A percentile compares a stretch with the other conserved stretches of the same genome.
phyloP scores from a whole-genome alignment of 2,113 vertebrate genomes.

The Empidonax alnorum region DNA sequence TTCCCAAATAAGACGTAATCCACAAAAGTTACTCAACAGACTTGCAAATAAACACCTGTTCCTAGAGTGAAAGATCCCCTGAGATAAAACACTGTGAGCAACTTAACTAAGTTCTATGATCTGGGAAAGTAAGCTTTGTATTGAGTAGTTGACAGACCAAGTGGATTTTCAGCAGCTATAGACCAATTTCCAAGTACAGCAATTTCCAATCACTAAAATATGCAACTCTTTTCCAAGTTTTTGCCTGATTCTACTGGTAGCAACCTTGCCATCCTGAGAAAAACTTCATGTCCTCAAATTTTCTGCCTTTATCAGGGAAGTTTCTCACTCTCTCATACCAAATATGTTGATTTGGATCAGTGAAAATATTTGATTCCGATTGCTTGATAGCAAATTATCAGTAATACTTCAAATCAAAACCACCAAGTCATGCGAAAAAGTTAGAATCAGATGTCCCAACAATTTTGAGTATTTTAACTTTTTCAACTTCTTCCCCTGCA shows the following conservation, averaged over 20 bases:
- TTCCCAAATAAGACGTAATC: slow-evolving; percentile 43
- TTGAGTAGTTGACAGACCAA: slow-evolving; percentile 2
- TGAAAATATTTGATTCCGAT: neutral
- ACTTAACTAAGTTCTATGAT: neutral
- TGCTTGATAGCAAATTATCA: slow-evolving; percentile 20
- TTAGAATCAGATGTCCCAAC: slow-evolving; percentile 19
- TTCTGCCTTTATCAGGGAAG: slow-evolving; percentile 2
- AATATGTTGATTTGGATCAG: neutral
- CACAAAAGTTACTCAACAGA: slow-evolving; percentile 20
- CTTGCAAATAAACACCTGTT: slow-evolving; percentile 27
- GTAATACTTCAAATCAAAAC: neutral
- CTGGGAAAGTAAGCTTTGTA: neutral
- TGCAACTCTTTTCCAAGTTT: neutral
- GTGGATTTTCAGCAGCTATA: slow-evolving; percentile 21
- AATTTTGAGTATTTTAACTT: neutral
- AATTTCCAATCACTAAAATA: neutral
- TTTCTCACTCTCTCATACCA: neutral
- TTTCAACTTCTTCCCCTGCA: neutral
- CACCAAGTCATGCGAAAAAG: neutral
- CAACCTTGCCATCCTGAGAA: neutral
- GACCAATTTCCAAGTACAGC: neutral
- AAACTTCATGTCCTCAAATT: neutral
- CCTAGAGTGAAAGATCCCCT: slow-evolving; percentile 44
- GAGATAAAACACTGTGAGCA: neutral
- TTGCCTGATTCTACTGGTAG: neutral